Evolutionary conservation across 2,888 invertebrate species (phyloP), one percentile per base, ranked within the genome.

Genomic region (Troides helena): DNA sequence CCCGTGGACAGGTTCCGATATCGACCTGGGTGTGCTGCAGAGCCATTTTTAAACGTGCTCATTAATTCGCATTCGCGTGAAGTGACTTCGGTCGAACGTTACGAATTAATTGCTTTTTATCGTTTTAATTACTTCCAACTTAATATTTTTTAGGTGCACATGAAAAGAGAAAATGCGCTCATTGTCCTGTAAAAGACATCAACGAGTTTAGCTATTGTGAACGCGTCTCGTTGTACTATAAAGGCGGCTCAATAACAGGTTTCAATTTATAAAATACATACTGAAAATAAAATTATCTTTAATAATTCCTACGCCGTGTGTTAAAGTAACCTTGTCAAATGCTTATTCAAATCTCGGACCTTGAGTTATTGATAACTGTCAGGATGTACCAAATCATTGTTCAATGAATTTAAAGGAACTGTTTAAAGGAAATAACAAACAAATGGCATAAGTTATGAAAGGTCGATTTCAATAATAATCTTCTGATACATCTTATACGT

Each of bases 11-110:
- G 90, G 90, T 89, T 89, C 85, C 82, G 81, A 84, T 84, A 81
- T 82, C 88, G 66, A 85, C 88, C 83, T 87, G 87, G 87, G 85
- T 85, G 89, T 84, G 89, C 88, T 85, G 83, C 83, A 81, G 81
- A 83, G 80, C 83, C 81, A 86, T 85, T 86, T 87, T 85, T 84
- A 86, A 82, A 85, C 81, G 79, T 76, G 78, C 84, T 86, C 84
- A 86, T 90, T 89, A 87, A 86, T 88, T 86, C 83, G 77, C 80
- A 80, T 81, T 82, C 78, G 79, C 79, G 80, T 79, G 76, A 81
- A 84, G 81, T 80, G 79, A 80, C 81, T 82, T 78, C 70, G 70
- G 72, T 82, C 81, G 82, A 78, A 79, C 75, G 72, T 75, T 80
- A 78, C 77, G 78, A 83, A 80, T 82, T 81, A 78, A 77, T 75